Evolutionary conservation across 1,140 invertebrate species (phyloP).

Genomic region (Marisa cornuarietis): DNA sequence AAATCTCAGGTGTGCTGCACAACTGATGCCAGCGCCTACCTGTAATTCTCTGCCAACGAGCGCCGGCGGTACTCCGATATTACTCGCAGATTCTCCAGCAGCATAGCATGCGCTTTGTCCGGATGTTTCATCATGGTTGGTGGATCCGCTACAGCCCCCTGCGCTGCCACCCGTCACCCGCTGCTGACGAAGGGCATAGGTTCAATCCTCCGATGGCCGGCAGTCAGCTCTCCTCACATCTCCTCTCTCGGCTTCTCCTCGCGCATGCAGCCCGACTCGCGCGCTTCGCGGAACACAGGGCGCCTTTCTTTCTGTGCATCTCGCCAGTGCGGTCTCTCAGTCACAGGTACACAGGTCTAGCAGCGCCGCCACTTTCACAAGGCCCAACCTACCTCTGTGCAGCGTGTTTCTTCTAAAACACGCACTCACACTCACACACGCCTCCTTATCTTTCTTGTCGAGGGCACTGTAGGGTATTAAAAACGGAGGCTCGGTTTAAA

Average conservation of each 20-base stretch:
- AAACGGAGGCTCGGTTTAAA: too few species aligned
- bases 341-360: too few species aligned
- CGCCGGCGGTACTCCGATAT: slow-evolving; percentile 56
- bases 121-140: slow-evolving; percentile 53
- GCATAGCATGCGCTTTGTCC: slow-evolving; percentile 56
- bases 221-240: not conserved
- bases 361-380: too few species aligned
- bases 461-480: too few species aligned
- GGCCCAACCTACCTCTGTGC: too few species aligned
- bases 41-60: slow-evolving; percentile 51
- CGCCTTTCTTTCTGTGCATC: not conserved
- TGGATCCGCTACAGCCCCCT: slow-evolving; percentile 7
- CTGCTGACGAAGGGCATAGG: not conserved
- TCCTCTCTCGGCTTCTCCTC: not conserved
- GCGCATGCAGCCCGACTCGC: not conserved
- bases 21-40: slow-evolving; percentile 35
- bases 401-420: too few species aligned
- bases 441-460: too few species aligned
- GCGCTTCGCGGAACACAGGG: not conserved
- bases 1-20: too few species aligned
- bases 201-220: not conserved
- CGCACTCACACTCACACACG: too few species aligned
- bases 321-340: not conserved
- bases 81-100: slow-evolving; percentile 57
- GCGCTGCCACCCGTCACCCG: not conserved